Percentiles rank a stretch among this genome's conserved stretches.
Evolutionary conservation across 2,888 invertebrate species (phyloP).

Genomic region (Cryptus armator): DNA sequence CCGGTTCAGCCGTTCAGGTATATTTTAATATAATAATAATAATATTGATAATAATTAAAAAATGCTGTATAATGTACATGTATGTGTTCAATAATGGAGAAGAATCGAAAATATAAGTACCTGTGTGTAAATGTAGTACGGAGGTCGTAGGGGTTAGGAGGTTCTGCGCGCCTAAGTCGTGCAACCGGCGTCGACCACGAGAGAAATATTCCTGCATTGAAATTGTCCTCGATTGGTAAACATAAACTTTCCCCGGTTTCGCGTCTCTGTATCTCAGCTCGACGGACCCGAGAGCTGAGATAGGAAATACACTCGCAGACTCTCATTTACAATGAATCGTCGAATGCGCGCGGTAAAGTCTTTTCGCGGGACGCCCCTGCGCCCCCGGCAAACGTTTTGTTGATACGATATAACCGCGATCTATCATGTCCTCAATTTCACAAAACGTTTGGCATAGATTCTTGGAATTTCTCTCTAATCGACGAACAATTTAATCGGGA

Average conservation of each 20-base stretch:
- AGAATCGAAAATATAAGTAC: slow-evolving; percentile 32
- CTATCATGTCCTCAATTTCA: slow-evolving; percentile 82
- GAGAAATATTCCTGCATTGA: slow-evolving; percentile 20
- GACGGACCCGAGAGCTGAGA: neutral
- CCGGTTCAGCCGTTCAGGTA: slow-evolving; percentile 59
- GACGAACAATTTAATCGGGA: neutral
- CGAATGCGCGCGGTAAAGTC: neutral
- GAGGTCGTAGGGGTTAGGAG: slow-evolving; percentile 29
- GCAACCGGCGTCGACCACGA: slow-evolving; percentile 12
- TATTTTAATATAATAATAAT: slow-evolving; percentile 37
- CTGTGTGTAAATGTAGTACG: slow-evolving; percentile 36
- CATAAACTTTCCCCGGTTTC: slow-evolving; percentile 58
- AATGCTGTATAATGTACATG: slow-evolving; percentile 19
- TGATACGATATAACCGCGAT: neutral
- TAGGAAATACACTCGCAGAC: slow-evolving; percentile 21
- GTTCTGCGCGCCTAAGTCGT: slow-evolving; percentile 23
- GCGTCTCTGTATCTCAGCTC: neutral
- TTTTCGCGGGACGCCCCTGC: slow-evolving; percentile 6
- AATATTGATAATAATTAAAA: slow-evolving; percentile 34
- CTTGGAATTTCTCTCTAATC: slow-evolving; percentile 79
- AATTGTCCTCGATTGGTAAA: slow-evolving; percentile 55
- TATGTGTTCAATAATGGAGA: slow-evolving; percentile 55
- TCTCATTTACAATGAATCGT: slow-evolving; percentile 20
- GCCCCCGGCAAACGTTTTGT: neutral
- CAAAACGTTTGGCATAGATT: slow-evolving; percentile 83